Evolutionary conservation across 2,888 invertebrate species (phyloP), one percentile per base, ranked within the genome.

Genomic region (Xestobium rufovillosum): DNA sequence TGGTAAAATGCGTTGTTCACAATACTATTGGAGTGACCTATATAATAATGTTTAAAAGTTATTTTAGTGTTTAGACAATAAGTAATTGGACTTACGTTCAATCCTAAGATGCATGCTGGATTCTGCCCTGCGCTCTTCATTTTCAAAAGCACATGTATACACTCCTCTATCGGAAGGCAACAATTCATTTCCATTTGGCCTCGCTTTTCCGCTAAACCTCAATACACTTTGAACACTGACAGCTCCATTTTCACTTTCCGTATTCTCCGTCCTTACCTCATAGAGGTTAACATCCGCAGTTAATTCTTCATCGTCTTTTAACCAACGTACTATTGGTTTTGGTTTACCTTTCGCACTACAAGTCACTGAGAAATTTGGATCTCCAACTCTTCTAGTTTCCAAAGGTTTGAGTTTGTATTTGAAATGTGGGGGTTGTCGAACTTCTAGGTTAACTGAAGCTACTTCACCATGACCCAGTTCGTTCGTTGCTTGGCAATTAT

Each of bases 321-420:
- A 69, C 92, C 92, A 94, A 44, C 77, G 78, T 2, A 91, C 80
- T 30, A 71, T 72, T 0, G 92, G 91, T 29, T 81, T 76, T 0
- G 92, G 92, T 59, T 92, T 92, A 1, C 90, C 91, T 51, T 84
- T 80, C 2, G 90, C 91, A 48, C 83, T 81, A 61, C 92, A 92
- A 0, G 83, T 77, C 2, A 88, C 80, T 10, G 80, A 75, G 61
- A 83, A 89, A 41, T 83, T 83, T 1, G 73, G 71, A 52, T 89
- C 89, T 9, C 83, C 84, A 10, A 87, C 82, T 38, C 82, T 76
- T 42, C 79, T 78, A 0, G 85, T 87, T 58, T 83, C 79, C 55
- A 88, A 81, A 3, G 87, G 83, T 56, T 85, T 87, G 29, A 91
- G 68, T 54, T 89, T 86, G 34, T 80, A 76, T 50, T 85, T 75